Conservation (phyloP, 1,140 invertebrate species). For the Drosophila yakuba region DNA sequence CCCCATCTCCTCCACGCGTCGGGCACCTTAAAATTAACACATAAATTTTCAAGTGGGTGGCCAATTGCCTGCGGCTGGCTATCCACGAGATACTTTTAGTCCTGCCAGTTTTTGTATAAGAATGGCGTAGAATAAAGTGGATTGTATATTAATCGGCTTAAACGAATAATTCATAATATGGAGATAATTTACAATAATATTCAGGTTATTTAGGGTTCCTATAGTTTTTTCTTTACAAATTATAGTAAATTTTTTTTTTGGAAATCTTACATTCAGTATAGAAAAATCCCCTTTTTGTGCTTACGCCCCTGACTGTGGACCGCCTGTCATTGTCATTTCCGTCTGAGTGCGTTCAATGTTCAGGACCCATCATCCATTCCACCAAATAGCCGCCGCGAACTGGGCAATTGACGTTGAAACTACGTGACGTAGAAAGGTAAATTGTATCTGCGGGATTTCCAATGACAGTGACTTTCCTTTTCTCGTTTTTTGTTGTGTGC, state of each 20-base stretch:
- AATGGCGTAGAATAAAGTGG: not conserved
- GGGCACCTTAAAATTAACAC: slow-evolving; percentile 82
- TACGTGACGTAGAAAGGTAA: slow-evolving; percentile 66
- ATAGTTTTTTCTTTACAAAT: too few relatives aligned
- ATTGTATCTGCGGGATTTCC: slow-evolving; percentile 63
- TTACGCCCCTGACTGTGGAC: slow-evolving; percentile 22
- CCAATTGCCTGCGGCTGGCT: slow-evolving; percentile 57
- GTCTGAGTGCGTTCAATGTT: slow-evolving; percentile 72
- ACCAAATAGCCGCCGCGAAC: slow-evolving; percentile 23
- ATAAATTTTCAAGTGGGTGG: slow-evolving; percentile 83
- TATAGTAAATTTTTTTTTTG: too few relatives aligned
- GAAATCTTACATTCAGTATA: too few relatives aligned
- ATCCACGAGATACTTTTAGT: slow-evolving; percentile 56
- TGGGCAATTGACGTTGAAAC: slow-evolving; percentile 78
- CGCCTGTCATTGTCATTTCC: slow-evolving; percentile 78
- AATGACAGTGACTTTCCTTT: slow-evolving; percentile 29
- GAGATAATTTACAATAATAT: not conserved
- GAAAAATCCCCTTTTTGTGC: not conserved
- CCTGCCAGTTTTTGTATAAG: not conserved
- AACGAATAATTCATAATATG: not conserved
- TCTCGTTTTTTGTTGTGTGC: slow-evolving; percentile 63
- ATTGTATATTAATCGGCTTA: not conserved
- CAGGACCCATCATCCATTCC: slow-evolving; percentile 18
- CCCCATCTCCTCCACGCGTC: slow-evolving; percentile 12
- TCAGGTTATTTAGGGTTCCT: too few relatives aligned